Percentiles rank a stretch among this genome's conserved stretches.
phyloP scores from a whole-genome alignment of 1,140 invertebrate species.

The Hypsibius dujardini region DNA sequence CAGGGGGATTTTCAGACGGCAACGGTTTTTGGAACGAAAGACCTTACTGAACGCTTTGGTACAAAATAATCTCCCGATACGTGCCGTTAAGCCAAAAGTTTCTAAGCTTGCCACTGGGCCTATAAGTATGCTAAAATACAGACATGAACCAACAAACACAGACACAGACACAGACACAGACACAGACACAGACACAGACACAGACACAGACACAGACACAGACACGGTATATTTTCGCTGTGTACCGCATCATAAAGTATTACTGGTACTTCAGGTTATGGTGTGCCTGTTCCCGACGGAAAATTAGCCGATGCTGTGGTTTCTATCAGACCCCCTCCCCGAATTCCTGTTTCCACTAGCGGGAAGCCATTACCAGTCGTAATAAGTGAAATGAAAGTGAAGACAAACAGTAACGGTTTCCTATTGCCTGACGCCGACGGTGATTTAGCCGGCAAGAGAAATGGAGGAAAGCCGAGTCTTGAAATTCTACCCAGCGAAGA shows the following conservation, averaged over 20 bases:
- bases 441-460: not conserved
- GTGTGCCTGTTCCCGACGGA: too few relatives aligned
- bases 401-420: not conserved
- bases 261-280: too few relatives aligned
- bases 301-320: too few relatives aligned
- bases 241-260: not conserved
- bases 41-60: not conserved
- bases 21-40: not conserved
- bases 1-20: not conserved
- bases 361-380: not conserved
- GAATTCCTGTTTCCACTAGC: not conserved
- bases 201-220: not conserved
- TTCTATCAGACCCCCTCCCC: not conserved
- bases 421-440: not conserved
- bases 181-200: too few relatives aligned
- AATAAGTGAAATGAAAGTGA: not conserved
- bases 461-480: not conserved
- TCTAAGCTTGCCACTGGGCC: not conserved
- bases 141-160: too few relatives aligned
- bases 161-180: too few relatives aligned
- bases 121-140: not conserved
- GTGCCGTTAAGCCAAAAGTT: constrained; percentile 9
- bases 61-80: not conserved
- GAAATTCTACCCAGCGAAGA: not conserved
- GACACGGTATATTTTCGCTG: not conserved